A percentile compares a stretch with the other conserved stretches of the same genome.
phyloP scores from a whole-genome alignment of 2,797 vertebrate genomes.

The Halcyon badia region DNA sequence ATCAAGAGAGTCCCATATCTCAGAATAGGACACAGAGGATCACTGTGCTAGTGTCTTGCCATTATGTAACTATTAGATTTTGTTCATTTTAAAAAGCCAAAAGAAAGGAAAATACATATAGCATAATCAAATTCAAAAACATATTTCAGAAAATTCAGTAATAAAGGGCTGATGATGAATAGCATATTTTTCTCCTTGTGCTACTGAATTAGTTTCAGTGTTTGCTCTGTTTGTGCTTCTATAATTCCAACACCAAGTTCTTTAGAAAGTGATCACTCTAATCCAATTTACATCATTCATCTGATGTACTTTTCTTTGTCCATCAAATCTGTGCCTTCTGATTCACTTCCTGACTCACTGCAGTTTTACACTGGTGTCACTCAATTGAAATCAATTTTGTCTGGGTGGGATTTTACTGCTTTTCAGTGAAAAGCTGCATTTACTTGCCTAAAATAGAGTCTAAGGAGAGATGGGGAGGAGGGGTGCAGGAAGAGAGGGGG shows the following conservation, averaged over 20 bases:
- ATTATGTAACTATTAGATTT: not conserved
- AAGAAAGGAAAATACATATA: not conserved
- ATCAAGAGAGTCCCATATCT: not conserved
- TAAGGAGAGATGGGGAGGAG: not conserved
- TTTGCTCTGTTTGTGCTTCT: not conserved
- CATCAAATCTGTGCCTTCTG: not conserved
- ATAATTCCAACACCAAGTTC: not conserved
- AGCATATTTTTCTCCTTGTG: not conserved
- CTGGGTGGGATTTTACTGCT: not conserved
- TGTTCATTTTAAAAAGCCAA: not conserved
- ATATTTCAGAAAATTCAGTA: not conserved
- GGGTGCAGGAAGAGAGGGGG: not conserved
- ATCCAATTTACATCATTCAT: not conserved
- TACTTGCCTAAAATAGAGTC: not conserved
- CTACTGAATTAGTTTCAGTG: not conserved
- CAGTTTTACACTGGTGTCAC: not conserved
- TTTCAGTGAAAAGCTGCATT: not conserved
- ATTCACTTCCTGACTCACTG: constrained; percentile 11
- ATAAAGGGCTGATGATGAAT: not conserved
- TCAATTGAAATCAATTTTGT: constrained; percentile 1
- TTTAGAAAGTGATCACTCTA: not conserved
- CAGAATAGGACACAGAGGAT: not conserved
- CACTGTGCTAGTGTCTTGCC: not conserved
- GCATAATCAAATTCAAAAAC: not conserved
- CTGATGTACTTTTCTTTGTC: not conserved